Conservation (phyloP, 2,888 invertebrate genomes). For the Drosophila rellima region DNA sequence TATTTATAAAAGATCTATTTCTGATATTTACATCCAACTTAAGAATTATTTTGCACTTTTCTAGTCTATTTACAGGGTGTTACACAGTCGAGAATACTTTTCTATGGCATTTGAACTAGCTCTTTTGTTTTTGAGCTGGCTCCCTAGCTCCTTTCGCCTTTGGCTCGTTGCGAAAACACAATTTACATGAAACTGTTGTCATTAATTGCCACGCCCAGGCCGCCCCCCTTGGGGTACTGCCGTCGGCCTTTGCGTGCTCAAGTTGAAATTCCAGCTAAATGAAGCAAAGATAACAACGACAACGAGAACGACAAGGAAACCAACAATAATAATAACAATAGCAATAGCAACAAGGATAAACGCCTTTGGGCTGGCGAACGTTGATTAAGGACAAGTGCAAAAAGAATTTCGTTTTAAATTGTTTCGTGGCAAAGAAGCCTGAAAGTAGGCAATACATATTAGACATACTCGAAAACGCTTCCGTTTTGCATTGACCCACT, state of each 20-base stretch:
- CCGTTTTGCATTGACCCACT: conserved; percentile 62
- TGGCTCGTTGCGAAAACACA: conserved; percentile 42
- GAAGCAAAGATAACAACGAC: conserved; percentile 70
- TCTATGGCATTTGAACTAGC: neutral
- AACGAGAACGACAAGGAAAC: conserved; percentile 8
- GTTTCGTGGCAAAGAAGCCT: conserved; percentile 37
- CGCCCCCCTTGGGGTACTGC: neutral
- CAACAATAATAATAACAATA: conserved; percentile 10
- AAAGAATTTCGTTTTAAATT: conserved; percentile 64
- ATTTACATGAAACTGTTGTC: conserved; percentile 54
- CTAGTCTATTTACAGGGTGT: neutral
- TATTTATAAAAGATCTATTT: no score
- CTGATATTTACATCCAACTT: neutral
- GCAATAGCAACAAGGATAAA: conserved; percentile 40
- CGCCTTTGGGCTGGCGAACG: conserved; percentile 53
- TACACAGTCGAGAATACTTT: neutral
- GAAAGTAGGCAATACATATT: conserved; percentile 52
- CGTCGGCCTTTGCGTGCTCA: conserved; percentile 69
- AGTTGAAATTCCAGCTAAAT: conserved; percentile 76
- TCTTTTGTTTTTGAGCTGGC: conserved; percentile 1
- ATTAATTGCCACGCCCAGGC: conserved; percentile 71
- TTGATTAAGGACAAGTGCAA: conserved; percentile 74
- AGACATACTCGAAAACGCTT: conserved; percentile 55
- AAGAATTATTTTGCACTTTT: neutral
- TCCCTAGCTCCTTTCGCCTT: conserved; percentile 31